Evolutionary conservation across 2,888 invertebrate species (phyloP).

Genomic region (Sinopyrophorus schimmeli): DNA sequence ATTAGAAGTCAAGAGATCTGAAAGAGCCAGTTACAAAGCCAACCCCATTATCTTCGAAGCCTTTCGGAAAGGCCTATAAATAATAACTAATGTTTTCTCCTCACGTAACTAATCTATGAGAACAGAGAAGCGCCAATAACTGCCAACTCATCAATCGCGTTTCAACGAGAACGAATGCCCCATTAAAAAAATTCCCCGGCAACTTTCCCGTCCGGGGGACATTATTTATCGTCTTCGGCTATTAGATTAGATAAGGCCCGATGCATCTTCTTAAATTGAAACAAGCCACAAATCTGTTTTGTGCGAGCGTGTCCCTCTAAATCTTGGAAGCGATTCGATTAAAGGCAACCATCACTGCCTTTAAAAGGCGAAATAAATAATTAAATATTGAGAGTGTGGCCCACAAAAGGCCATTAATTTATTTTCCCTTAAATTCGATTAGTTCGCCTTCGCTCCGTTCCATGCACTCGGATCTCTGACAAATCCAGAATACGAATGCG

Average conservation of each 20-base stretch:
- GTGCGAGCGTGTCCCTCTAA: constrained; percentile 37
- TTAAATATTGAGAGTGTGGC: constrained; percentile 33
- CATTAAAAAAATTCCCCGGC: constrained; percentile 45
- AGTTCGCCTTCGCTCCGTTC: constrained; percentile 20
- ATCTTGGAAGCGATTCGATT: constrained; percentile 41
- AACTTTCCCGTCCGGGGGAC: constrained; percentile 33
- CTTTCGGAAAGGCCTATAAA: constrained; percentile 49
- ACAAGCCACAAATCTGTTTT: constrained; percentile 40
- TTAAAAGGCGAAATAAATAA: constrained; percentile 37
- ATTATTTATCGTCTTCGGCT: constrained; percentile 39
- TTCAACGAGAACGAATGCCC: constrained; percentile 39
- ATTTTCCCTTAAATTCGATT: constrained; percentile 31
- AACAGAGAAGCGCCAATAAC: constrained; percentile 53
- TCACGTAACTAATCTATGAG: constrained; percentile 56
- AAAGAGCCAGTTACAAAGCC: constrained; percentile 45
- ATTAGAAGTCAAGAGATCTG: constrained; percentile 45
- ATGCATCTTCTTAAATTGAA: constrained; percentile 42
- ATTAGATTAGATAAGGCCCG: constrained; percentile 40
- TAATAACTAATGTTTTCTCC: constrained; percentile 54
- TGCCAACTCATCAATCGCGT: constrained; percentile 52
- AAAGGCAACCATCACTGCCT: constrained; percentile 36
- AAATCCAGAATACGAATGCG: constrained; percentile 27
- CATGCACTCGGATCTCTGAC: constrained; percentile 25
- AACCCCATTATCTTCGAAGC: constrained; percentile 46
- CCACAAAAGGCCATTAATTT: constrained; percentile 27